These are phyloP conservation scores for Seira musarum DNA, from an alignment of 2,888 invertebrate genomes.

Conservation along the genomic window DNA sequence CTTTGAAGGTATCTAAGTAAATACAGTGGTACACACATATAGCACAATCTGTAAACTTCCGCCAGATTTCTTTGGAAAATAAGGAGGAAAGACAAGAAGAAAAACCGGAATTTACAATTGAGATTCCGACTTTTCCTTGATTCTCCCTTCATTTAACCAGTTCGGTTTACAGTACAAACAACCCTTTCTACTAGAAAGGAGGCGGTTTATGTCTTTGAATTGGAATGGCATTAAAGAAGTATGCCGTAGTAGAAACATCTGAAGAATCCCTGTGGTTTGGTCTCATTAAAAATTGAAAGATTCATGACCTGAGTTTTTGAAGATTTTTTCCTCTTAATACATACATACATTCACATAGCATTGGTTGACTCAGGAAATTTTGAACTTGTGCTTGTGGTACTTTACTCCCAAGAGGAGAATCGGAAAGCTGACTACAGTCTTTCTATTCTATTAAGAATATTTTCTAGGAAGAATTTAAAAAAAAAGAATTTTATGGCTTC, in stretches of 20 bases:
- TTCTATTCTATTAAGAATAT: neutral
- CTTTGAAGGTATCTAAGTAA: neutral
- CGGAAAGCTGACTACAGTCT: constrained; percentile 18
- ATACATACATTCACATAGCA: neutral
- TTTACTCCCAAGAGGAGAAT: constrained; percentile 32
- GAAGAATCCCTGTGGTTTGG: constrained; percentile 54
- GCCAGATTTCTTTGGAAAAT: neutral
- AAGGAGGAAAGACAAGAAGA: neutral
- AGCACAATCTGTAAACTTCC: no score
- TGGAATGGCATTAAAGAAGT: constrained; percentile 20
- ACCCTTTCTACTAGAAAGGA: neutral
- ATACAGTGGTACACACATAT: neutral
- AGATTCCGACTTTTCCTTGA: no score
- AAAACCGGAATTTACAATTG: no score
- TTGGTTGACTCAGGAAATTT: constrained; percentile 35
- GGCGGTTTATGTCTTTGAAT: neutral
- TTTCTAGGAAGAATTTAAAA: no score
- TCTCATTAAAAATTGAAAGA: constrained; percentile 64
- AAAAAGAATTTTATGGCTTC: no score
- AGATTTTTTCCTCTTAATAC: constrained; percentile 33
- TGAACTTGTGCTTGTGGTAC: constrained; percentile 47
- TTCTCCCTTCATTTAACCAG: neutral
- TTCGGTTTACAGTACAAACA: neutral
- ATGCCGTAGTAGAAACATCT: constrained; percentile 25
- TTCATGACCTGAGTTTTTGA: constrained; percentile 60